Conservation (phyloP, 2,888 invertebrate genomes). For the Baronia brevicornis region DNA sequence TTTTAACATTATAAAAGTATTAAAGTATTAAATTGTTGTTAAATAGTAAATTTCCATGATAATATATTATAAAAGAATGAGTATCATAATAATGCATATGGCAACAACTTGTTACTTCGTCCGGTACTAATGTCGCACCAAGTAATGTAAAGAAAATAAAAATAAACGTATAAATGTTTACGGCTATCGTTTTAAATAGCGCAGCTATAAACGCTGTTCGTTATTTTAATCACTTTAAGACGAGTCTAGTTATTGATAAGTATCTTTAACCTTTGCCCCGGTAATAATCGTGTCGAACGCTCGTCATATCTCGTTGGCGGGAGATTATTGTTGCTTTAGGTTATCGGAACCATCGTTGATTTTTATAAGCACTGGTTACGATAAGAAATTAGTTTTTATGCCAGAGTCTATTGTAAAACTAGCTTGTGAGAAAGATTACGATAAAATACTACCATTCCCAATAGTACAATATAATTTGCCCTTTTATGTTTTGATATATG, state of each 20-base stretch:
- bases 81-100: no score
- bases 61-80: no score
- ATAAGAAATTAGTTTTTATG: conserved; percentile 5
- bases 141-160: conserved; percentile 2
- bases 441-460: no score
- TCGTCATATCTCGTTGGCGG: conserved; percentile 41
- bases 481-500: no score
- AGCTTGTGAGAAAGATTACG: no score
- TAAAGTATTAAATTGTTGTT: no score
- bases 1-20: no score
- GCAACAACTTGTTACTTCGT: no score
- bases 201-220: conserved; percentile 10
- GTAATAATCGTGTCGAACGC: conserved; percentile 58
- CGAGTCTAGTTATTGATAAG: conserved; percentile 41
- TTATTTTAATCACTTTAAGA: conserved; percentile 18
- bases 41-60: no score
- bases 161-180: conserved; percentile 8
- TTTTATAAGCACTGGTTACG: conserved; percentile 5
- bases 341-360: conserved; percentile 31
- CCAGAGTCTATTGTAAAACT: no score
- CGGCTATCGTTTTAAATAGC: conserved; percentile 5
- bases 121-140: no score
- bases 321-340: conserved; percentile 44
- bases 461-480: no score
- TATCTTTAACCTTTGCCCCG: conserved; percentile 61